Evolutionary conservation across 2,797 vertebrate genomes (phyloP).

Genomic region (Mastacembelus armatus): DNA sequence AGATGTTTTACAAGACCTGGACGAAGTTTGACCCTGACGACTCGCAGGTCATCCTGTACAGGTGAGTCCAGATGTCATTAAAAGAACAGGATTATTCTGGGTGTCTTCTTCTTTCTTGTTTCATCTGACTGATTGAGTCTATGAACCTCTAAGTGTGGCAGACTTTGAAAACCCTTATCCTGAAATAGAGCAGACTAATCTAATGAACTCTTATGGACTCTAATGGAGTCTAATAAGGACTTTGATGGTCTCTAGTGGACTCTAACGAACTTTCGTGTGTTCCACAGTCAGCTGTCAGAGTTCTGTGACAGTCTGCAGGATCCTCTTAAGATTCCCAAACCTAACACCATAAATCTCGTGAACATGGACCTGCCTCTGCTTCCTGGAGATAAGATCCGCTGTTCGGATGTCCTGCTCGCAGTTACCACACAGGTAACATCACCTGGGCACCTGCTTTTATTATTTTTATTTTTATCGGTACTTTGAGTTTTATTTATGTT

Average conservation of each 20-base stretch:
- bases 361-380: constrained; percentile 91
- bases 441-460: not conserved
- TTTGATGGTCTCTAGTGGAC: not conserved
- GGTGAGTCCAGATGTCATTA: constrained; percentile 62
- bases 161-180: too few species aligned
- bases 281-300: constrained; percentile 85
- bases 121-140: too few species aligned
- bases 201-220: too few species aligned
- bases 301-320: constrained; percentile 91
- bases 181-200: too few species aligned
- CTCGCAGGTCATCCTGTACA: constrained; percentile 88
- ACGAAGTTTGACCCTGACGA: constrained; percentile 91
- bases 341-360: constrained; percentile 88
- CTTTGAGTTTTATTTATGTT: not conserved
- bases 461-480: not conserved
- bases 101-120: too few species aligned
- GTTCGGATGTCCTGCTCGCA: constrained; percentile 89
- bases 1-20: constrained; percentile 95
- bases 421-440: constrained; percentile 86
- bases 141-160: too few species aligned
- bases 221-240: too few species aligned
- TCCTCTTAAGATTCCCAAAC: constrained; percentile 90
- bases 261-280: not conserved
- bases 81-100: too few species aligned
- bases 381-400: constrained; percentile 91